phyloP scores from a whole-genome alignment of 2,888 invertebrate genomes.

The Nomada fucata region DNA sequence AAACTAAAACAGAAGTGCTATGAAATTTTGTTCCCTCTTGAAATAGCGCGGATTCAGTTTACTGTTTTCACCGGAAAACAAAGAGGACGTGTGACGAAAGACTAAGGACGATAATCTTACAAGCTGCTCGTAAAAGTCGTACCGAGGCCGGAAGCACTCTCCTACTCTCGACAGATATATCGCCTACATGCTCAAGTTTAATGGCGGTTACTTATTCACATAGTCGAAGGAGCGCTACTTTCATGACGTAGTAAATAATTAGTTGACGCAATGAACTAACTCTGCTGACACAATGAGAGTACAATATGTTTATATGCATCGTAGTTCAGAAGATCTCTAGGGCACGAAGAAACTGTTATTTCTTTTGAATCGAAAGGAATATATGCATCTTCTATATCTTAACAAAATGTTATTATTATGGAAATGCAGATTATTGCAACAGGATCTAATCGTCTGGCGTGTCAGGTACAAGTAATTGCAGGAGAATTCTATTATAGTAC shows the following conservation, averaged over 20 bases:
- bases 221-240: slow-evolving; percentile 68
- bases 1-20: background rate
- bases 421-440: too few relatives aligned
- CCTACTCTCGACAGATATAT: slow-evolving; percentile 62
- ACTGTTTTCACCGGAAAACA: slow-evolving; percentile 31
- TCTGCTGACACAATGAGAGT: slow-evolving; percentile 21
- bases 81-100: slow-evolving; percentile 40
- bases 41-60: slow-evolving; percentile 16
- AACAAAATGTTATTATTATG: too few relatives aligned
- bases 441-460: too few relatives aligned
- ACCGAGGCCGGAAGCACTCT: slow-evolving; percentile 60
- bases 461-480: too few relatives aligned
- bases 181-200: slow-evolving; percentile 59
- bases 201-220: slow-evolving; percentile 71
- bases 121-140: slow-evolving; percentile 62
- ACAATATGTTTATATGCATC: background rate
- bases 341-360: too few relatives aligned
- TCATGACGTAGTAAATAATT: slow-evolving; percentile 73
- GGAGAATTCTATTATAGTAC: too few relatives aligned
- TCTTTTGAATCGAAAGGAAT: too few relatives aligned
- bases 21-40: slow-evolving; percentile 24
- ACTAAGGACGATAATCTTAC: slow-evolving; percentile 57
- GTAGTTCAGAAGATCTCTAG: background rate
- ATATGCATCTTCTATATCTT: too few relatives aligned
- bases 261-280: slow-evolving; percentile 43